A percentile compares a stretch with the other conserved stretches of the same genome.
Evolutionary conservation across 2,797 vertebrate genomes (phyloP).

Genomic region (Myotis pilosus): DNA sequence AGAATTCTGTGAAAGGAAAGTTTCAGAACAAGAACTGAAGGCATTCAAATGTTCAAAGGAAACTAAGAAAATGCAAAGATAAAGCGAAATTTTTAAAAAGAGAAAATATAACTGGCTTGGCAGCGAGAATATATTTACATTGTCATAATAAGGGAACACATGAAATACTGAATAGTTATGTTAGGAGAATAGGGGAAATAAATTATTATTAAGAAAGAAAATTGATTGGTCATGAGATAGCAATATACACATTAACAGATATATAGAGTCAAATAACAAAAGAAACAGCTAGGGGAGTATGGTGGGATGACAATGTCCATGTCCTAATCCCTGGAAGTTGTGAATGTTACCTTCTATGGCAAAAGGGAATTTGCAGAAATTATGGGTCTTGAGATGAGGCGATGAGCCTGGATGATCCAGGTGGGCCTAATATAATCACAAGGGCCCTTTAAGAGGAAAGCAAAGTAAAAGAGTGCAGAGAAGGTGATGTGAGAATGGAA

Average conservation of each 20-base stretch:
- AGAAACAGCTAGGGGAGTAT: neutral
- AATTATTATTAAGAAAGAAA: constrained; percentile 4
- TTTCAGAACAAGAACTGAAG: neutral
- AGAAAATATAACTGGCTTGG: neutral
- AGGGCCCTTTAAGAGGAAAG: neutral
- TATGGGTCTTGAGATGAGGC: neutral
- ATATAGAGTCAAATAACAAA: neutral
- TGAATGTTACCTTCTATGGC: neutral
- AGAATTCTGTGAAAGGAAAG: neutral
- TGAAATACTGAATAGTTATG: neutral
- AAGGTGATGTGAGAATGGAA: neutral
- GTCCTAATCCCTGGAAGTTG: neutral
- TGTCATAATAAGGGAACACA: neutral
- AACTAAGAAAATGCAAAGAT: neutral
- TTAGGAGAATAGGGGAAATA: neutral
- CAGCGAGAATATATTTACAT: neutral
- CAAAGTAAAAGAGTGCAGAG: neutral
- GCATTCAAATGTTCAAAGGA: neutral
- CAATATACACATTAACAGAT: neutral
- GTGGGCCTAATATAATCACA: neutral
- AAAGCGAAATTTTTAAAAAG: neutral
- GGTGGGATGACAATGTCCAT: neutral
- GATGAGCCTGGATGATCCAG: neutral
- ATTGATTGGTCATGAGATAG: neutral
- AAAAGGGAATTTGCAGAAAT: neutral